A percentile compares a stretch with the other conserved stretches of the same genome.
Conservation (phyloP, 1,140 invertebrate genomes). For the Penaeus indicus region DNA sequence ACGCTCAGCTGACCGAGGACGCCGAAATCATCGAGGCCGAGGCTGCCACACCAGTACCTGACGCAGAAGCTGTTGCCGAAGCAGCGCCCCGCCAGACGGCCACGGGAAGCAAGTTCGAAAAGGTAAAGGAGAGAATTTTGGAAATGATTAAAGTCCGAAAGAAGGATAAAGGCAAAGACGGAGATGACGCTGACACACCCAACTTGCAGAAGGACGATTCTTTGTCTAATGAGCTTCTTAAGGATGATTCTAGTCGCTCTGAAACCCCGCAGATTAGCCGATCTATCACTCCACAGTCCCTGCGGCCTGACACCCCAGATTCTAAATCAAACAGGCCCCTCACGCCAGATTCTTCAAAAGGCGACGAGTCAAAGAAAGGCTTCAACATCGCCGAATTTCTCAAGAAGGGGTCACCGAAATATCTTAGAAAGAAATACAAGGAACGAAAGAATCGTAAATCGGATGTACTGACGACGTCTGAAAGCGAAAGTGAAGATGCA, state of each 20-base stretch:
- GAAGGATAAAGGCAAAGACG: slow-evolving; percentile 47
- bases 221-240: background rate
- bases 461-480: slow-evolving; percentile 57
- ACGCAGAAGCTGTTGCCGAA: background rate
- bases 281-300: slow-evolving; percentile 35
- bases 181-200: slow-evolving; percentile 19
- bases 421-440: slow-evolving; percentile 61
- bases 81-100: slow-evolving; percentile 10
- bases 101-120: slow-evolving; percentile 58
- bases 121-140: slow-evolving; percentile 62
- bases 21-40: background rate
- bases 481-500: slow-evolving; percentile 60
- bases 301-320: slow-evolving; percentile 46
- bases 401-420: slow-evolving; percentile 65
- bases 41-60: background rate
- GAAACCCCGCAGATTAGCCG: slow-evolving; percentile 31
- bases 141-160: slow-evolving; percentile 58
- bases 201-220: slow-evolving; percentile 5
- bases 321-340: slow-evolving; percentile 54
- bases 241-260: background rate
- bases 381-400: slow-evolving; percentile 62
- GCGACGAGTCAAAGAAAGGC: slow-evolving; percentile 54
- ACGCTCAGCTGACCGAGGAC: slow-evolving; percentile 6
- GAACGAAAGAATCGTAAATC: slow-evolving; percentile 59
- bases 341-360: slow-evolving; percentile 53